These are phyloP conservation scores for Cordylochernes scorpioides DNA, from an alignment of 2,888 invertebrate species.

Conservation along the genomic window DNA sequence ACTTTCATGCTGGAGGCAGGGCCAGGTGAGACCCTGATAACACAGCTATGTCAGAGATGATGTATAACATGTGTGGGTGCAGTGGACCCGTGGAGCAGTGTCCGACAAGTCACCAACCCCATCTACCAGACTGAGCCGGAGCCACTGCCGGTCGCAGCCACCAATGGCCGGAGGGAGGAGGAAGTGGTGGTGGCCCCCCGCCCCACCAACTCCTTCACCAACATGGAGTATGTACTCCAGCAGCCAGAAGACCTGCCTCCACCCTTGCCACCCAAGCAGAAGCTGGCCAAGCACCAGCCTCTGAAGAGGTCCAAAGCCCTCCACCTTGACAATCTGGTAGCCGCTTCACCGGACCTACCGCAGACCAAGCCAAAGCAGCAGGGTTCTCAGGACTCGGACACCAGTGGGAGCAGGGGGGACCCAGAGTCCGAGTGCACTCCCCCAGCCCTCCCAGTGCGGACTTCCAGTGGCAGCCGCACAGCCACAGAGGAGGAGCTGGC, in stretches of 20 bases:
- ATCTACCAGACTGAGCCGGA: slow-evolving; percentile 11
- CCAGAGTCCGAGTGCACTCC: slow-evolving; percentile 4
- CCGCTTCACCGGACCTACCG: slow-evolving; percentile 6
- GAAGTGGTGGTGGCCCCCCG: slow-evolving; percentile 3
- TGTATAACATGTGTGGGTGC: no score
- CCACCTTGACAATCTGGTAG: slow-evolving; percentile 21
- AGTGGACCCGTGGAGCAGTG: slow-evolving; percentile 13
- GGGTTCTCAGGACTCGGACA: slow-evolving; percentile 15
- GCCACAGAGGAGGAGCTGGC: neutral
- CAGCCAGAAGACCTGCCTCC: slow-evolving; percentile 23
- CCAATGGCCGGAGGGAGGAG: slow-evolving; percentile 5
- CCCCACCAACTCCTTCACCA: slow-evolving; percentile 8
- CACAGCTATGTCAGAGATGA: no score
- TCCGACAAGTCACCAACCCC: slow-evolving; percentile 13
- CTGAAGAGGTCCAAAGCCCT: slow-evolving; percentile 37
- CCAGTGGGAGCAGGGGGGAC: slow-evolving; percentile 12
- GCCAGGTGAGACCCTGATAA: slow-evolving; percentile 11
- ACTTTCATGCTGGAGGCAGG: slow-evolving; percentile 15
- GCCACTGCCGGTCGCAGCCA: slow-evolving; percentile 9
- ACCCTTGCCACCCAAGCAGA: slow-evolving; percentile 36
- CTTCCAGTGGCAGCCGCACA: no score
- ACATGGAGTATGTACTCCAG: slow-evolving; percentile 12
- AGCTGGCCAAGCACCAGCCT: slow-evolving; percentile 34
- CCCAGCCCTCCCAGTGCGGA: slow-evolving; percentile 10
- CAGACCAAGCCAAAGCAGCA: slow-evolving; percentile 4